Evolutionary conservation across 2,888 invertebrate species (phyloP).

Genomic region (Ennomos fuscantarius): DNA sequence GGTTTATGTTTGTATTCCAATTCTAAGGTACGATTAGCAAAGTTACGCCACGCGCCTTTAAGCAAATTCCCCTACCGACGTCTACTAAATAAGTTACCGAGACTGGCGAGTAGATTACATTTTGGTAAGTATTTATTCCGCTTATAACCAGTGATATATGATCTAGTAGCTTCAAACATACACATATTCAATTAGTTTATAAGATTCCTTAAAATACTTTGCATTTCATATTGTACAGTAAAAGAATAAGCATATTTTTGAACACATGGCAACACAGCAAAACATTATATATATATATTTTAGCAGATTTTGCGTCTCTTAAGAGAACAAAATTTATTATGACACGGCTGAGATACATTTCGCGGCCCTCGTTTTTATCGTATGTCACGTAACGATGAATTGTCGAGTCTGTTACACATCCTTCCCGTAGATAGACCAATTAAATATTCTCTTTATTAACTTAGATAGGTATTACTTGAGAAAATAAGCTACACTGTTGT

Average conservation of each 20-base stretch:
- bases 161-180: background rate
- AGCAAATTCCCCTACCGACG: background rate
- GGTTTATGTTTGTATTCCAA: background rate
- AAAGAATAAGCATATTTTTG: no score
- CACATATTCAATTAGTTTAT: background rate
- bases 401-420: background rate
- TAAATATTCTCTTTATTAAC: constrained; percentile 2
- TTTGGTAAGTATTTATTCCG: background rate
- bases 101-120: background rate
- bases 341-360: no score
- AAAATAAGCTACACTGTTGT: constrained; percentile 28
- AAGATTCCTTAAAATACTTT: background rate
- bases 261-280: no score
- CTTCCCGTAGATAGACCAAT: background rate
- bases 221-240: background rate
- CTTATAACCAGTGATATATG: background rate
- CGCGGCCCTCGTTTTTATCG: no score
- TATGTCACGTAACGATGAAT: no score
- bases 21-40: no score
- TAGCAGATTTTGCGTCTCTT: no score
- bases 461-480: constrained; percentile 11
- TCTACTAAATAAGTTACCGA: constrained; percentile 1
- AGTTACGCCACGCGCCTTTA: no score
- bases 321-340: no score
- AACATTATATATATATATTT: no score